Base-by-base conservation (phyloP, 1,140 invertebrate genomes). In the Chrysopa pallens region DNA sequence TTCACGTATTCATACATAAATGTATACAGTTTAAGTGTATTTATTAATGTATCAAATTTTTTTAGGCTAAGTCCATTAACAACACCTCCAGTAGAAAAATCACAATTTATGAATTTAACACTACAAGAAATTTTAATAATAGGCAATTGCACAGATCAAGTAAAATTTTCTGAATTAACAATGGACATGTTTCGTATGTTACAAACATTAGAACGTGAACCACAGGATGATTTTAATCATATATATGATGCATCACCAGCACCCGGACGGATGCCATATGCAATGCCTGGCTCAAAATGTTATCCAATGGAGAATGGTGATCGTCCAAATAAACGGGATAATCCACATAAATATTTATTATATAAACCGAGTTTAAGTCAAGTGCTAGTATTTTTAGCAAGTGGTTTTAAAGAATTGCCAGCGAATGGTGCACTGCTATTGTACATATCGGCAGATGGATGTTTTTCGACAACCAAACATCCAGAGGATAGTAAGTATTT, bases 101-200 rank as follows among this genome's bases (percentile, higher is more conserved):
- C 81, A 28, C 74, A 82, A 49, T 74, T 77, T 54, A 88, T 88
- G 84, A 82, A 78, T 55, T 69, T 94, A 42, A 79, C 78, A 33
- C 69, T 96, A 13, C 88, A 94, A 68, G 93, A 97, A 69, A 90
- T 93, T 48, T 68, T 96, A 27, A 92, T 97, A 48, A 80, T 97
- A 40, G 92, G 93, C 35, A 93, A 91, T 58, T 85, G 84, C 53
- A 76, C 80, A 51, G 86, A 94, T 58, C 91, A 96, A 72, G 86
- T 92, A n/a, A 95, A 95, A 64, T 96, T 96, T 67, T 94, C 89
- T 50, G 92, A 96, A 63, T 66, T 97, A 42, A 95, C 93, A 13
- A 81, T 98, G 68, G 93, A 98, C 64, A 98, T 97, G 92, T 98
- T 91, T 59, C 72, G 91, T 50, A 95, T 98, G 80, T 70, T 96